Conservation (phyloP, 2,888 invertebrate species). For the Uropetala carovei region DNA sequence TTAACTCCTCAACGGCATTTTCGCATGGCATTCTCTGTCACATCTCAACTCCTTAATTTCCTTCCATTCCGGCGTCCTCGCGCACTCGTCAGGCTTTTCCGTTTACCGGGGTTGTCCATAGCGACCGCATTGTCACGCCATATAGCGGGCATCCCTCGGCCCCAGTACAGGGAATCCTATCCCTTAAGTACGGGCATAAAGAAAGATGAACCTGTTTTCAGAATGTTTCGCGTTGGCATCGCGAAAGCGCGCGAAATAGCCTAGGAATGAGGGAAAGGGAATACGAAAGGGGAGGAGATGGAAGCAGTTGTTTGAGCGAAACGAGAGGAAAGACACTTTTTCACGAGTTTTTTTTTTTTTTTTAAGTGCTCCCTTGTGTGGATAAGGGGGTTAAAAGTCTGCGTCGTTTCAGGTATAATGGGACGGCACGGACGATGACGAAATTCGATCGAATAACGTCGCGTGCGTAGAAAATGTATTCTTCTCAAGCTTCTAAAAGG, state of each 20-base stretch:
- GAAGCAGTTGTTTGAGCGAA: not conserved
- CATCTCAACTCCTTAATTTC: not conserved
- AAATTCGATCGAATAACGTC: too few species aligned
- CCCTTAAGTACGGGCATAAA: slow-evolving; percentile 34
- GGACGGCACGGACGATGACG: too few species aligned
- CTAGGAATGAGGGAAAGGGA: not conserved
- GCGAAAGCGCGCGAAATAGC: not conserved
- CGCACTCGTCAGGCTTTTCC: not conserved
- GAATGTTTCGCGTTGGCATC: slow-evolving; percentile 33
- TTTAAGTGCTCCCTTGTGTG: too few species aligned
- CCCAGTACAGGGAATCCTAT: slow-evolving; percentile 15
- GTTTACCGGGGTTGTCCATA: not conserved
- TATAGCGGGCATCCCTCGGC: slow-evolving; percentile 3
- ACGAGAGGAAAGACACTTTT: not conserved
- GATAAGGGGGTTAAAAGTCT: too few species aligned
- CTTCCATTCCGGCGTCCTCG: not conserved
- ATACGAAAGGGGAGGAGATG: not conserved
- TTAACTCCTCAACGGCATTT: not conserved
- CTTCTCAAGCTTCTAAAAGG: too few species aligned
- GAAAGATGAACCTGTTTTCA: not conserved
- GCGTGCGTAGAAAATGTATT: too few species aligned
- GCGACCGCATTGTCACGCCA: slow-evolving; percentile 34
- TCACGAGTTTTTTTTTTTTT: too few species aligned
- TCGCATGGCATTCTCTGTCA: not conserved
- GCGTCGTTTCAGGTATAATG: too few species aligned